Evolutionary conservation across 2,888 invertebrate genomes (phyloP).

Genomic region (Ommatoiulus sabulosus): DNA sequence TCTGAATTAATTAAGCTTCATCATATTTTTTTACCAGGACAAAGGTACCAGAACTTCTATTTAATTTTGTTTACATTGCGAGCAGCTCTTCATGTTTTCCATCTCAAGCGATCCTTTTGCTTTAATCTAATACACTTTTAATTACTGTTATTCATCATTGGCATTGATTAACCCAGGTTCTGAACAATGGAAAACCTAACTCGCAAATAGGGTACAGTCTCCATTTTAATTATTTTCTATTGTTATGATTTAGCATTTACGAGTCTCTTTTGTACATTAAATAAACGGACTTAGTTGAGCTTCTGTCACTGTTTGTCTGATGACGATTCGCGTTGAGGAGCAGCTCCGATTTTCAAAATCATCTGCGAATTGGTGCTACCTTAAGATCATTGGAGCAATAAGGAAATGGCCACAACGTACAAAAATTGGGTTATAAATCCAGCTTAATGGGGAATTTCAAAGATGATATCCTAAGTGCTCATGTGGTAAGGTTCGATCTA

Average conservation of each 20-base stretch:
- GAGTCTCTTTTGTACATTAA: slow-evolving; percentile 35
- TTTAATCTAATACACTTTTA: background rate
- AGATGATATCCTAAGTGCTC: no score
- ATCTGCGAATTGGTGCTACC: no score
- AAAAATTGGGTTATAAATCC: no score
- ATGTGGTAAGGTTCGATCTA: no score
- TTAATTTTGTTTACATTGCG: background rate
- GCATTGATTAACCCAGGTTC: background rate
- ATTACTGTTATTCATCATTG: background rate
- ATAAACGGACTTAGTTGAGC: slow-evolving; percentile 40
- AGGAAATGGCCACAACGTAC: no score
- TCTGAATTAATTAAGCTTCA: background rate
- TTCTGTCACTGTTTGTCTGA: background rate
- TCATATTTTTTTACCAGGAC: background rate
- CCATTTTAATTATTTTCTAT: slow-evolving; percentile 4
- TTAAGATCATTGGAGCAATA: no score
- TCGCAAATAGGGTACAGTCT: no score
- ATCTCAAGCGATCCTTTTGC: background rate
- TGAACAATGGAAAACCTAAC: background rate
- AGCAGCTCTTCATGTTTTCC: slow-evolving; percentile 1
- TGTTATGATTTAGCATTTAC: slow-evolving; percentile 8
- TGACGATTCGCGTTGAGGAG: no score
- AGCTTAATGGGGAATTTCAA: no score
- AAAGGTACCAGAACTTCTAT: background rate
- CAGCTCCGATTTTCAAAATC: no score